Conservation (phyloP, 2,113 vertebrate species). For the Sminthopsis crassicaudata region DNA sequence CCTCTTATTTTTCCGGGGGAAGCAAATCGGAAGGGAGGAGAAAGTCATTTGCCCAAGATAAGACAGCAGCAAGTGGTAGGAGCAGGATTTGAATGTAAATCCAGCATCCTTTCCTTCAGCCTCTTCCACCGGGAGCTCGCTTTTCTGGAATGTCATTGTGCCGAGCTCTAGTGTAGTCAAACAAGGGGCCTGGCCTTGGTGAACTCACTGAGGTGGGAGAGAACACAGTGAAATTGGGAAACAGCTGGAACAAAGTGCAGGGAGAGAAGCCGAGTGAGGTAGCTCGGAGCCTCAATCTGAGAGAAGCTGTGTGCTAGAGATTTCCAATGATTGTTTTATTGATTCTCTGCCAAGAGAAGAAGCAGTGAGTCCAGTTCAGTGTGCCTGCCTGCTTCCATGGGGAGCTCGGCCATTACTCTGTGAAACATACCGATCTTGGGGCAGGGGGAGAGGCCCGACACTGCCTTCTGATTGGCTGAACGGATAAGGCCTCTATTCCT, state of each 20-base stretch:
- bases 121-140: not conserved
- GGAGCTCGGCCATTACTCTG: not conserved
- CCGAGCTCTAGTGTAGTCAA: not conserved
- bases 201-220: not conserved
- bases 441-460: not conserved
- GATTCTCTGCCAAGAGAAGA: not conserved
- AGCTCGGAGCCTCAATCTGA: no score
- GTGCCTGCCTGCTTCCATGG: not conserved
- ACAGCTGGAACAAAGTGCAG: not conserved
- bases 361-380: not conserved
- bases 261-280: no score
- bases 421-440: not conserved
- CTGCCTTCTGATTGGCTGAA: not conserved
- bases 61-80: slow-evolving; percentile 13
- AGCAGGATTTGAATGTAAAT: not conserved
- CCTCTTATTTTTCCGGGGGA: not conserved
- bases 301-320: not conserved
- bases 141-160: not conserved
- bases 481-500: not conserved
- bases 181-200: not conserved
- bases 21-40: slow-evolving; percentile 15
- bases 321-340: not conserved
- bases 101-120: not conserved
- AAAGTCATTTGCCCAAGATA: not conserved
- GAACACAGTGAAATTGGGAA: not conserved